Conservation (phyloP, 2,888 invertebrate species). For the Aphelenchoides bicaudatus region DNA sequence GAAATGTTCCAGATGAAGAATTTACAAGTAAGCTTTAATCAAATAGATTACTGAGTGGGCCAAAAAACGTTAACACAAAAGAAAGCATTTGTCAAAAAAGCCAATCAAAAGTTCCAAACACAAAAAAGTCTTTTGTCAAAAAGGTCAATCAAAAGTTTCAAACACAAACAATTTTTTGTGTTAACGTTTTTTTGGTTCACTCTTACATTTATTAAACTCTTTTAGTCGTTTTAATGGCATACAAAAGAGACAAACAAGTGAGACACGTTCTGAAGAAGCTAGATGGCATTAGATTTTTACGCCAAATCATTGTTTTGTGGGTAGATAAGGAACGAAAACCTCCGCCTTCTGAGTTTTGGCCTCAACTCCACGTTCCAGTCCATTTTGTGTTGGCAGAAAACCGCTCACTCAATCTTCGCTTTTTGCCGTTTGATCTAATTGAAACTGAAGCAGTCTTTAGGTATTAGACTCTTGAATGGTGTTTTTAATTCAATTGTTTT, state of each 20-base stretch:
- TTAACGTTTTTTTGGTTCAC: too few species aligned
- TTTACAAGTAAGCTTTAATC: conserved; percentile 20
- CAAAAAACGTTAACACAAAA: too few species aligned
- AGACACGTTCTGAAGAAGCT: conserved; percentile 16
- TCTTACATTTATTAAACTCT: too few species aligned
- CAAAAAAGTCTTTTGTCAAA: too few species aligned
- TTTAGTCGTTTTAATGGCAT: conserved; percentile 26
- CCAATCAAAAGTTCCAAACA: too few species aligned
- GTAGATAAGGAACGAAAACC: conserved; percentile 19
- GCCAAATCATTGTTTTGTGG: conserved; percentile 27
- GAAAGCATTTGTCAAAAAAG: too few species aligned
- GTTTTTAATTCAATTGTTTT: too few species aligned
- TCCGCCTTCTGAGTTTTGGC: conserved; percentile 20
- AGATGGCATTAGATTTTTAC: conserved; percentile 21
- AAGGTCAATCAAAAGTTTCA: too few species aligned
- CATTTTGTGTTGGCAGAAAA: conserved; percentile 21
- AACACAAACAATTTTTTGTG: too few species aligned
- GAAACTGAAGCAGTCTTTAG: conserved; percentile 30
- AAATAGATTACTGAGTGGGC: too few species aligned
- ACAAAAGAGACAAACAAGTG: conserved; percentile 26
- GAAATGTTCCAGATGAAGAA: conserved; percentile 18
- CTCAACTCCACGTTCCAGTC: conserved; percentile 27
- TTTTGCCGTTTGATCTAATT: conserved; percentile 26
- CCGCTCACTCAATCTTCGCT: conserved; percentile 29
- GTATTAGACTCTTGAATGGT: too few species aligned